Percentiles rank a stretch among this genome's conserved stretches.
Conservation (phyloP, 2,797 vertebrate genomes). For the Gallinago solitaria region DNA sequence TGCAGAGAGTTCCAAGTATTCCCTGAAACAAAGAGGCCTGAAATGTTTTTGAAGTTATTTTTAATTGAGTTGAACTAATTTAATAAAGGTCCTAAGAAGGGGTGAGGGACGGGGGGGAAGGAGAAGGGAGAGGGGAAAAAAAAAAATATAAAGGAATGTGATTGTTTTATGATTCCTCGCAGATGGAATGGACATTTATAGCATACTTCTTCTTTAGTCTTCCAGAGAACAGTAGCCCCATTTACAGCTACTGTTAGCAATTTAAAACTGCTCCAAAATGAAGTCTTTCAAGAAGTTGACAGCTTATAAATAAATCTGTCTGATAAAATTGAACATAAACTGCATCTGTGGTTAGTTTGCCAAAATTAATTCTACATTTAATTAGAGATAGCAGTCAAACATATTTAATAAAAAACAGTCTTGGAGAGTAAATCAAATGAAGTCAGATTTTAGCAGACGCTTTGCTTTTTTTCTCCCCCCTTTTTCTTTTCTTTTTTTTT, state of each 20-base stretch:
- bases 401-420: slow-evolving; percentile 84
- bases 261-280: slow-evolving; percentile 85
- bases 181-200: slow-evolving; percentile 94
- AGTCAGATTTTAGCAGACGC: slow-evolving; percentile 77
- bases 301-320: slow-evolving; percentile 88
- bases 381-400: slow-evolving; percentile 86
- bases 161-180: slow-evolving; percentile 85
- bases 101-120: too few species aligned
- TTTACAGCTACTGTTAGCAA: slow-evolving; percentile 88
- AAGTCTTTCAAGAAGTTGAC: slow-evolving; percentile 86
- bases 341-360: slow-evolving; percentile 84
- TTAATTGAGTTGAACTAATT: slow-evolving; percentile 90
- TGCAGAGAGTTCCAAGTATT: slow-evolving; percentile 97
- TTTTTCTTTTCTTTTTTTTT: not conserved
- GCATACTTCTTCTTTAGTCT: slow-evolving; percentile 85
- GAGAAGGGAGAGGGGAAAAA: not conserved
- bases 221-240: slow-evolving; percentile 89
- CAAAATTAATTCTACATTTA: slow-evolving; percentile 86
- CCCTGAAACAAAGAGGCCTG: slow-evolving; percentile 84
- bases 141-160: slow-evolving; percentile 83
- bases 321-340: slow-evolving; percentile 86
- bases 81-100: slow-evolving; percentile 83
- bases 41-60: slow-evolving; percentile 89
- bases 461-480: not conserved
- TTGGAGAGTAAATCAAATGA: slow-evolving; percentile 82